Evolutionary conservation across 2,797 vertebrate genomes (phyloP).

Genomic region (Neosilurus hyrtlii): DNA sequence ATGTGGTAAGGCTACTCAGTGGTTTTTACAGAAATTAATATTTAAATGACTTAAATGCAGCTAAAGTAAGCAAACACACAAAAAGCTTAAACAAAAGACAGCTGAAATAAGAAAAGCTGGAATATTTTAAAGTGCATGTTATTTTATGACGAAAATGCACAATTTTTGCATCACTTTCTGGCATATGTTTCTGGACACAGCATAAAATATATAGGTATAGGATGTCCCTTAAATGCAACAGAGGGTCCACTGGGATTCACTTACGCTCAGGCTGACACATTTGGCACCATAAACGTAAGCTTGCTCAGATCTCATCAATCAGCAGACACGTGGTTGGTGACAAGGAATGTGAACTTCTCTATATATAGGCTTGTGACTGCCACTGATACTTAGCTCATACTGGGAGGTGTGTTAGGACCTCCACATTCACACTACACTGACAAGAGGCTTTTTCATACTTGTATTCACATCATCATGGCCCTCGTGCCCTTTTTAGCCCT

Average conservation of each 20-base stretch:
- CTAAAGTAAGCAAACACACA: not conserved
- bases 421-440: constrained; percentile 20
- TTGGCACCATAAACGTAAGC: constrained; percentile 52
- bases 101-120: constrained; percentile 6
- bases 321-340: constrained; percentile 66
- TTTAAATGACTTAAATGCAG: too few relatives aligned
- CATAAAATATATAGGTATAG: constrained; percentile 31
- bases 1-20: not conserved
- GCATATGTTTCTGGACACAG: not conserved
- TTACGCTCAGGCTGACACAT: constrained; percentile 56
- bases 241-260: constrained; percentile 32
- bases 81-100: not conserved
- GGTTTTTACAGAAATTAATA: too few relatives aligned
- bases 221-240: constrained; percentile 34
- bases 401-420: constrained; percentile 50
- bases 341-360: constrained; percentile 73
- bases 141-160: not conserved
- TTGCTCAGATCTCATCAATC: constrained; percentile 68
- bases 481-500: constrained; percentile 13
- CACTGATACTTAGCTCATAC: constrained; percentile 70
- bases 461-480: constrained; percentile 26
- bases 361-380: constrained; percentile 74
- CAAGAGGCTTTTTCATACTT: constrained; percentile 31
- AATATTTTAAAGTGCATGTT: not conserved
- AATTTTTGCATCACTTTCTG: not conserved